Evolutionary conservation across 2,797 vertebrate species (phyloP), one percentile per base, ranked within the genome.

Genomic region (Muraenolepis orangiensis): DNA sequence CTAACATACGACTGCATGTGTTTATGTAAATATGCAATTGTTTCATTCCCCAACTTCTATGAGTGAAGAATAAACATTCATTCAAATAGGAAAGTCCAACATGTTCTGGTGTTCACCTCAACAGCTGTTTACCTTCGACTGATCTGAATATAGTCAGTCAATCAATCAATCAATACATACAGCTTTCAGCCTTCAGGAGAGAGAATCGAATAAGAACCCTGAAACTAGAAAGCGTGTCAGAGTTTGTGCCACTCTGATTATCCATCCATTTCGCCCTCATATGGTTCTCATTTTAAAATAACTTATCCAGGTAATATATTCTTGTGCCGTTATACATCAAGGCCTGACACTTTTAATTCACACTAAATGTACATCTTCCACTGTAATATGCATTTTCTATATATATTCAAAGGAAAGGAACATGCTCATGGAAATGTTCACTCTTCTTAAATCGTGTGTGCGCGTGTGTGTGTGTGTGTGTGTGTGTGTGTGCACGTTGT

Each of bases 221-320:
- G 10, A 75, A 72, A 78, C 81, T 75, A 77, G 64, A 71, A 66
- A 71, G 69, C 13, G 72, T 2, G 70, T 57, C 69, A 23, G 32
- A 78, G 81, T 61, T 67, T 42, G 30, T 11, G 61, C 76, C 68
- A 29, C 71, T 28, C 31, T 72, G 38, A 80, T 72, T 76, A 77
- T 74, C 72, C 67, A 80, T 88, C 77, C 84, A 80, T 72, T 82
- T 79, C 82, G 81, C 61, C 18, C 70, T 84, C 81, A 87, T 86
- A 82, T 85, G 80, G 74, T 73, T 76, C 12, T 29, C 11, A 40
- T 81, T 87, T 72, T 80, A 86, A 87, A 75, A 78, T 80, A 66
- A 77, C 81, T 82, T 73, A 66, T 51, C 46, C 74, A 73, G 72
- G 14, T 66, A 14, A 29, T 13, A 66, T 30, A 66, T 66, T 57